phyloP scores from a whole-genome alignment of 1,140 invertebrate species.

The Agrilus planipennis region DNA sequence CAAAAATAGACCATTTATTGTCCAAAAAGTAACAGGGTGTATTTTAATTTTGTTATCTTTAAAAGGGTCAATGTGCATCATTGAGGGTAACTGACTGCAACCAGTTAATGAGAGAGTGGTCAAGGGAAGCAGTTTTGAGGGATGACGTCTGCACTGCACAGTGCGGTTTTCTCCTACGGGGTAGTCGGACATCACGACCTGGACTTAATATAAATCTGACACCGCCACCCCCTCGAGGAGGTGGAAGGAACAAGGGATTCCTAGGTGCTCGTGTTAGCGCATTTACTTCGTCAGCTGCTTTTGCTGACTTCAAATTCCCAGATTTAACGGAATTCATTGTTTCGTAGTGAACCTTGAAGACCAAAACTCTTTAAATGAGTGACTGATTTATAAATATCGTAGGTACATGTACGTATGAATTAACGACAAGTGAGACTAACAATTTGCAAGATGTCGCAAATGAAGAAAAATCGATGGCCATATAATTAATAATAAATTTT shows the following conservation, averaged over 20 bases:
- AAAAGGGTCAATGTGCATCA: constrained; percentile 81
- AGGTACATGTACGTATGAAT: too few relatives aligned
- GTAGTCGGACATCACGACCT: constrained; percentile 12
- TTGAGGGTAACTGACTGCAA: constrained; percentile 78
- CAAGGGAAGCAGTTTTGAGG: constrained; percentile 64
- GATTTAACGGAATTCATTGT: constrained; percentile 51
- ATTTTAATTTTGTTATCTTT: constrained; percentile 12
- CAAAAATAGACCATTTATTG: too few relatives aligned
- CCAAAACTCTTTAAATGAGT: too few relatives aligned
- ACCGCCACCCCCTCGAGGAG: constrained; percentile 27
- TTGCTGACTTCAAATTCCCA: constrained; percentile 45
- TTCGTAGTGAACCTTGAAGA: too few relatives aligned
- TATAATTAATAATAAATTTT: too few relatives aligned
- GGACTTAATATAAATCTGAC: constrained; percentile 28
- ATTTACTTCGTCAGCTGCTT: constrained; percentile 30
- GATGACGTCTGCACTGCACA: constrained; percentile 86
- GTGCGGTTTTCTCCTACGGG: constrained; percentile 54
- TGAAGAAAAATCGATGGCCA: too few relatives aligned
- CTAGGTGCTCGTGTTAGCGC: constrained; percentile 22
- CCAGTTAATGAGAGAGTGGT: constrained; percentile 67
- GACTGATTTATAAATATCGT: too few relatives aligned
- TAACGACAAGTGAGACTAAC: too few relatives aligned
- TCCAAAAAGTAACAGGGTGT: too few relatives aligned
- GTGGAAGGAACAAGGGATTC: constrained; percentile 33
- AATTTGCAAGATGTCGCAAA: too few relatives aligned